Evolutionary conservation across 2,888 invertebrate genomes (phyloP).

Genomic region (Aleiodes alternator): DNA sequence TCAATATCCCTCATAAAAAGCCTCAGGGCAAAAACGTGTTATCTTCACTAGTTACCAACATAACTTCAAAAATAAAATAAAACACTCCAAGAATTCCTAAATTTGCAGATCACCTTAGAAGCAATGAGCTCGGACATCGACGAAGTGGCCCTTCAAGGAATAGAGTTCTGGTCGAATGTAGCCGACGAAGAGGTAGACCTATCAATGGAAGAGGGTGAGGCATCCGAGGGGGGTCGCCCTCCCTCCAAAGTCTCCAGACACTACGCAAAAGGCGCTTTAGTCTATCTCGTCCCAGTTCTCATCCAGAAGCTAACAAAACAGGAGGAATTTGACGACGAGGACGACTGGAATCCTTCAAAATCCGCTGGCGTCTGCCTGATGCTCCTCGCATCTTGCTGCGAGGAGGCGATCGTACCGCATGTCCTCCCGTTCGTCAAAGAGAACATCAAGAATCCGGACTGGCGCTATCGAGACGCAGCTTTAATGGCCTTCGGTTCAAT

Average conservation of each 20-base stretch:
- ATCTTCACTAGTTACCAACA: too few relatives aligned
- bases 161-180: conserved; percentile 99
- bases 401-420: conserved; percentile 96
- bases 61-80: too few relatives aligned
- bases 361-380: conserved; percentile 99
- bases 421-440: conserved; percentile 97
- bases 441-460: conserved; percentile 94
- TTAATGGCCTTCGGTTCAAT: conserved; percentile 99
- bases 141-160: conserved; percentile 97
- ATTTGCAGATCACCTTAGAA: conserved; percentile 89
- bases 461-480: conserved; percentile 96
- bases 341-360: conserved; percentile 99
- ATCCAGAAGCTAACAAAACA: conserved; percentile 97
- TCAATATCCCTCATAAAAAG: too few relatives aligned
- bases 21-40: too few relatives aligned
- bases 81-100: too few relatives aligned
- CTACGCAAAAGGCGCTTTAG: conserved; percentile 98
- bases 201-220: conserved; percentile 95
- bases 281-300: conserved; percentile 94
- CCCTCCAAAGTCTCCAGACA: conserved; percentile 94
- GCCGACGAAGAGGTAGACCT: conserved; percentile 99
- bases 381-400: conserved; percentile 97
- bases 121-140: conserved; percentile 98
- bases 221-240: conserved; percentile 93
- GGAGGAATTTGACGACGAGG: conserved; percentile 98